phyloP scores from a whole-genome alignment of 2,888 invertebrate species.

The Agrilus biguttatus region DNA sequence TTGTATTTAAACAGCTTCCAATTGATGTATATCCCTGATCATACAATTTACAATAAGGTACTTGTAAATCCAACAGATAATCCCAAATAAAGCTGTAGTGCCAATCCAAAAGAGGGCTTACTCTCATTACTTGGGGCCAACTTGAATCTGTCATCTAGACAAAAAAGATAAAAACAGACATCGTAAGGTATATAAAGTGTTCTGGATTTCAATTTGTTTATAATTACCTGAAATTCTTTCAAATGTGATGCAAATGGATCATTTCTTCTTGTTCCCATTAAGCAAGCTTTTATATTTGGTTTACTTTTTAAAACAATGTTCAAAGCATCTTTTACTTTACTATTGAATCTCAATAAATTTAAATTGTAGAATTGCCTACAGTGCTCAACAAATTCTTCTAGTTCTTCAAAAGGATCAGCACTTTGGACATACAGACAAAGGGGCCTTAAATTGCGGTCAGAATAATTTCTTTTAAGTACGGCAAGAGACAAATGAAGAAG shows the following conservation, averaged over 20 bases:
- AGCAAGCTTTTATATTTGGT: conserved; percentile 57
- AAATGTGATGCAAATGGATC: conserved; percentile 70
- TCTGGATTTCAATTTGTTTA: not conserved
- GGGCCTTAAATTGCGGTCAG: conserved; percentile 25
- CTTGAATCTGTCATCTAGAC: conserved; percentile 65
- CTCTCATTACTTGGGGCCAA: conserved; percentile 84
- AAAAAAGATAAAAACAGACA: conserved; percentile 9
- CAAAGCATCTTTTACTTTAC: conserved; percentile 60
- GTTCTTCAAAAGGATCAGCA: conserved; percentile 69
- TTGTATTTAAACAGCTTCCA: conserved; percentile 67
- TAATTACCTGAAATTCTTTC: conserved; percentile 50
- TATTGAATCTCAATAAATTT: conserved; percentile 49
- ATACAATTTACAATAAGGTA: conserved; percentile 87
- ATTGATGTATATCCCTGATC: conserved; percentile 86
- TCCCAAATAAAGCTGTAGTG: conserved; percentile 83
- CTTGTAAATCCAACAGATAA: conserved; percentile 59
- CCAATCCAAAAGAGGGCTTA: conserved; percentile 89
- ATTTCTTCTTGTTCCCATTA: conserved; percentile 83
- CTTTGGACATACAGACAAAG: conserved; percentile 70
- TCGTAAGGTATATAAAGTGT: no score
- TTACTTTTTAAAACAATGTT: conserved; percentile 40
- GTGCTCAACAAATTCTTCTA: conserved; percentile 67
- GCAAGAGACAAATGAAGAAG: conserved; percentile 58
- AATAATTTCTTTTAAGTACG: conserved; percentile 28
- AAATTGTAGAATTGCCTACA: conserved; percentile 59